phyloP scores from a whole-genome alignment of 2,797 vertebrate species.

The Chiloscyllium punctatum region DNA sequence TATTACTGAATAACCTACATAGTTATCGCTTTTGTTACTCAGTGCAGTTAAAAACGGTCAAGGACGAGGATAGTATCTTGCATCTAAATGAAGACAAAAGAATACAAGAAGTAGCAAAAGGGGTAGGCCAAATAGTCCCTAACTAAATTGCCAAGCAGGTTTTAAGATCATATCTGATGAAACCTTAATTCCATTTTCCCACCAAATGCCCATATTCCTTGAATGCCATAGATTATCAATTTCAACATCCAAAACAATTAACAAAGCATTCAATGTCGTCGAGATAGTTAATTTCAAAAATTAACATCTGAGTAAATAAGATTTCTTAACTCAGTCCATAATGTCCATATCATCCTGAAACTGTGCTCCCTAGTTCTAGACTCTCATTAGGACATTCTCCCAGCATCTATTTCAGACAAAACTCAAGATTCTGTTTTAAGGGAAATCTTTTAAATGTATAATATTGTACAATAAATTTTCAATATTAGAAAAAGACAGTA shows the following conservation, averaged over 20 bases:
- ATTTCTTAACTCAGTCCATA: too few relatives aligned
- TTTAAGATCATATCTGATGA: neutral
- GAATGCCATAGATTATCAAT: neutral
- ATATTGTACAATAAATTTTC: neutral
- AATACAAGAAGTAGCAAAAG: neutral
- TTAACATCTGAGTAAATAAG: neutral
- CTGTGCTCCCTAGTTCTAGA: neutral
- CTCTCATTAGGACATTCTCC: neutral
- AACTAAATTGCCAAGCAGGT: too few relatives aligned
- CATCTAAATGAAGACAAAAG: constrained; percentile 2
- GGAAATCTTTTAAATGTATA: neutral
- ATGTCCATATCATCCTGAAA: too few relatives aligned
- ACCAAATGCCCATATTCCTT: too few relatives aligned
- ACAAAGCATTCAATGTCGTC: neutral
- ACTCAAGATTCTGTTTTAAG: neutral
- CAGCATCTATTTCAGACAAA: neutral
- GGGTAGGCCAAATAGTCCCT: neutral
- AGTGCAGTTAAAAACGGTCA: neutral
- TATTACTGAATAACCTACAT: constrained; percentile 18
- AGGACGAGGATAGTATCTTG: neutral
- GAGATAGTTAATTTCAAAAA: neutral
- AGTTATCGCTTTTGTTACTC: neutral
- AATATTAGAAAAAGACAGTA: neutral
- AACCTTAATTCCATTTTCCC: neutral
- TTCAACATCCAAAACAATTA: neutral